A percentile compares a stretch with the other conserved stretches of the same genome.
Evolutionary conservation across 2,113 vertebrate genomes (phyloP).

Genomic region (Tetrao urogallus): DNA sequence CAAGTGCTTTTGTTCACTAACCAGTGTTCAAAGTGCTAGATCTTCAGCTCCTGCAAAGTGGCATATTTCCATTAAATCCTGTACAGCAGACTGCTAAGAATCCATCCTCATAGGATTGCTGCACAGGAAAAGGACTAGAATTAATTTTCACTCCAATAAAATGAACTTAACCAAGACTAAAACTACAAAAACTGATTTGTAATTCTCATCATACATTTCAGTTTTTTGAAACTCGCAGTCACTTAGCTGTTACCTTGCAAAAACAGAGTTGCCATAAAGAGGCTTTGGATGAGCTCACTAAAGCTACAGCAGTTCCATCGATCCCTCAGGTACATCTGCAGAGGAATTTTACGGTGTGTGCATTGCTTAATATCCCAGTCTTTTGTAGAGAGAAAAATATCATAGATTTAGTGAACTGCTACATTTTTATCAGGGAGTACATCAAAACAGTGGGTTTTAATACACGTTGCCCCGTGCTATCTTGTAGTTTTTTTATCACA

Average conservation of each 20-base stretch:
- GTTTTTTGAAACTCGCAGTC: constrained; percentile 25
- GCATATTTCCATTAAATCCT: background rate
- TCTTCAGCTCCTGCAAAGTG: background rate
- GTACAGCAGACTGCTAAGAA: background rate
- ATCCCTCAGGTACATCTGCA: constrained; percentile 14
- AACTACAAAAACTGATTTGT: background rate
- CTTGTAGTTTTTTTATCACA: background rate
- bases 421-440: background rate
- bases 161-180: background rate
- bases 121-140: background rate
- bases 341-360: background rate
- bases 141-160: background rate
- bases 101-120: background rate
- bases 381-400: background rate
- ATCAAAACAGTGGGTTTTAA: background rate
- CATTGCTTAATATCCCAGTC: background rate
- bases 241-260: constrained; percentile 11
- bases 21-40: background rate
- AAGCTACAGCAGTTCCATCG: constrained; percentile 10
- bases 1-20: background rate
- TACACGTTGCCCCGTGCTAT: background rate
- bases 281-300: constrained; percentile 30
- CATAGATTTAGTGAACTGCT: background rate
- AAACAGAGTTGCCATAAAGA: constrained; percentile 8
- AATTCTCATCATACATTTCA: constrained; percentile 21